Base-by-base conservation (phyloP, 2,797 vertebrate species). In the Rhabdophis nuchalis region DNA sequence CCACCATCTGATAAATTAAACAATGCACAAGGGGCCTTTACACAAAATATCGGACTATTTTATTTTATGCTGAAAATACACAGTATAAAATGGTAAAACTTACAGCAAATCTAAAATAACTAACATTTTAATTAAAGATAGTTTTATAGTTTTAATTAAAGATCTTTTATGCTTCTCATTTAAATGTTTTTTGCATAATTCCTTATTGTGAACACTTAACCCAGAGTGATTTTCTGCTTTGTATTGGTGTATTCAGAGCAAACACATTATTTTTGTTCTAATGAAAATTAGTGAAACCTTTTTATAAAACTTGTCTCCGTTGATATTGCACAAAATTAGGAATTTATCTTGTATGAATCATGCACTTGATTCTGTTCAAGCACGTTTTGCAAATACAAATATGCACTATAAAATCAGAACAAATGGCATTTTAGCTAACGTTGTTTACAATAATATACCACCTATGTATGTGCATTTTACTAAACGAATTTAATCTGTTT, bases 351-450 rank as follows among this genome's bases (percentile, higher is more conserved):
- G 10, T 89, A 7, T 50, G 36, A 82, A 89, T 64, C 36, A 52
- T 27, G 5, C 7, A 13, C 8, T 41, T 88, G 82, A 50, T 54
- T 29, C 57, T 29, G 54, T 60, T 72, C 50, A 90, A 82, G 90
- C 29, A 85, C 12, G 4, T 53, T 85, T 85, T 91, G 2, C 32
- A 50, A 92, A 92, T 87, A 9, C 5, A 92, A 2, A 46, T 7
- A 50, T 92, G 72, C 10, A n/a, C 88, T 94, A 41, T 87, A 77
- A 93, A 93, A 92, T 77, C 60, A 93, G 32, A 56, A 85, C 5
- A 41, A 90, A 88, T 88, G 46, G n/a, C n/a, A 50, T 58, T 92
- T 92, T 82, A 5, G 90, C 25, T 89, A 93, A 87, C 0, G 3
- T 52, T 57, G 27, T 89, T 41, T 90, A 88, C 36, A 91, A 60